Evolutionary conservation across 2,888 invertebrate species (phyloP), one percentile per base, ranked within the genome.

Genomic region (Calameuta idolon): DNA sequence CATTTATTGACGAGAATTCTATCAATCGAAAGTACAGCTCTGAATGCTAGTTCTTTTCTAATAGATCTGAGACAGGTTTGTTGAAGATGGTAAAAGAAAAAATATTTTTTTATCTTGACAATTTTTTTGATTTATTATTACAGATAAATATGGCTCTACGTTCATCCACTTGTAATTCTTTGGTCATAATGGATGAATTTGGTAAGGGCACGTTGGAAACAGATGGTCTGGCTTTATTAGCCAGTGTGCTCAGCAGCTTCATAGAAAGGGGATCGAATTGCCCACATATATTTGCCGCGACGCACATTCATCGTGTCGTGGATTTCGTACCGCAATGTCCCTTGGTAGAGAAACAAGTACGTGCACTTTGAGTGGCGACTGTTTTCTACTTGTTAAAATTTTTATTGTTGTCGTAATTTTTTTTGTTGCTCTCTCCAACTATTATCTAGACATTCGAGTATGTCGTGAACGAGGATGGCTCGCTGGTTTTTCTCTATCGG

Each of bases 161-260:
- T 83, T 94, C 94, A 83, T 94, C 95, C 0, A 94, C 94, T 0
- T 89, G 93, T 0, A 92, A 93, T 81, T 96, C 97, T 0, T 91
- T 98, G 4, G 93, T 98, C 0, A 92, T 98, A 40, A 93, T 98
- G 69, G 98, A 98, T 92, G 98, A 98, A 92, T 97, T 98, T 92
- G 98, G 98, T 4, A 95, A 96, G 90, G 97, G 97, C 80, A 98
- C 98, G 1, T 92, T 94, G 1, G 94, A 95, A 89, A 92, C 93
- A 3, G 97, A 97, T 91, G 98, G 97, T 0, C 91, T 95, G 69
- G 93, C 96, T 0, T 91, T 98, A 55, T 92, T 97, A 33, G 93
- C 94, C 0, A 94, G 96, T 0, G 94, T 94, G 69, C 90, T 98
- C 75, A 94, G 94, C 83, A 92, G 95, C 85, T 96, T 97, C 91